Evolutionary conservation across 37 sponge, comb jelly and placozoan genomes (phyloP), one percentile per base, ranked within the genome.

Genomic region (Amphimedon queenslandica): DNA sequence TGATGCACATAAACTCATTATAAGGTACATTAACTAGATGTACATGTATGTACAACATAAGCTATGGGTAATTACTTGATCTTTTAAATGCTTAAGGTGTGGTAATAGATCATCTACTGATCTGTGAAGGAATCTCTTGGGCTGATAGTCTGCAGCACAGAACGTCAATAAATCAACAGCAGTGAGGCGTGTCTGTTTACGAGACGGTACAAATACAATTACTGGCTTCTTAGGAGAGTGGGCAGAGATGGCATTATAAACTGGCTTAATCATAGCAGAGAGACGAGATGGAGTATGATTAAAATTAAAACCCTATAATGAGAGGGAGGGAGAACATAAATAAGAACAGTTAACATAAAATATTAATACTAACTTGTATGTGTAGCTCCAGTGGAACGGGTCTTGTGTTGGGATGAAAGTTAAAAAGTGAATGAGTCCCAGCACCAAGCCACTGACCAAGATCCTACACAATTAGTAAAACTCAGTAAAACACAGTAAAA

Each of bases 331-430:
- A 21, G 61, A 56, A 5, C 38, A 67, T 67, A 67, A 67, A 23
- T 67, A 37, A n/a, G 31, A 18, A 18, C 53, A 47, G 18, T 33
- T 18, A 67, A 20, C 39, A 67, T 39, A 31, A 29, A 37, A 23
- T 67, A 11, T 63, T 31, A 70, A 1, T n/a, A 70, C 63, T 13
- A 4, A 87, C 88, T 77, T 90, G 94, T 63, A 96, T 92, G 82
- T 95, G 96, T 2, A 98, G 91, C 61, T 98, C 99, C 66, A 98
- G 82, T 0, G 96, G 99, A 37, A 92, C 89, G 42, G 99, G 99
- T n/a, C 96, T 55, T 55, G 92, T 95, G 69, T 89, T 92, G 42
- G 96, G 96, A 66, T 89, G 91, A 78, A 98, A 98, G 70, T 84
- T 95, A 84, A 98, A 98, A 36, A 87, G 74, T 11, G 80, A 72